A percentile compares a stretch with the other conserved stretches of the same genome.
Conservation (phyloP, 2,113 vertebrate species). For the Cynocephalus volans region DNA sequence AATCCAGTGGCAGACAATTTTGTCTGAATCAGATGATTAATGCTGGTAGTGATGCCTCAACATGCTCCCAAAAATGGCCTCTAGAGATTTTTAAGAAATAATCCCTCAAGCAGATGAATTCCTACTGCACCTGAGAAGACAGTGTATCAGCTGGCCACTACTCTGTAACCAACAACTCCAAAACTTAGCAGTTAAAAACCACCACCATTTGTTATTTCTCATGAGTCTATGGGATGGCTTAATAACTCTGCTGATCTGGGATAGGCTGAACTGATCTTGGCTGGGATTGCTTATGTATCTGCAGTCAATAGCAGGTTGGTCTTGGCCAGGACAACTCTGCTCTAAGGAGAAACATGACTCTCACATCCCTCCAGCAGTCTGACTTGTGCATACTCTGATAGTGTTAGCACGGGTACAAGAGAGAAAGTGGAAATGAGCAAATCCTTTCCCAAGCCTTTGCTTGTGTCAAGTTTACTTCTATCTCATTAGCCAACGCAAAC, state of each 20-base stretch:
- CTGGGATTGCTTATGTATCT: background rate
- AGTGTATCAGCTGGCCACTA: background rate
- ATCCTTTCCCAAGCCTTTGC: background rate
- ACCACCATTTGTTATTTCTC: background rate
- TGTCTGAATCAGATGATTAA: background rate
- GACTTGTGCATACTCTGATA: background rate
- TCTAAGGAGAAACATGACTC: background rate
- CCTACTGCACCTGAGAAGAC: background rate
- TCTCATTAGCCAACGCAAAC: background rate
- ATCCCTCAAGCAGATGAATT: background rate
- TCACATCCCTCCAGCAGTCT: background rate
- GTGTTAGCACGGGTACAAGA: background rate
- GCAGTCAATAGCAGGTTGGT: background rate
- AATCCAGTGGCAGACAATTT: background rate
- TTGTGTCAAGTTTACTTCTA: background rate
- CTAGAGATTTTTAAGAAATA: background rate
- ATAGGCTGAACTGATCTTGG: background rate
- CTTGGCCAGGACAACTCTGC: background rate
- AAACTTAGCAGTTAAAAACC: background rate
- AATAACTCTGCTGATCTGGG: background rate
- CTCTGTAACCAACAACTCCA: background rate
- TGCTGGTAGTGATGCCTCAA: background rate
- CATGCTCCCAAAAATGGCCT: background rate
- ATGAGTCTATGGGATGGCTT: background rate
- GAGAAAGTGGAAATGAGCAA: background rate